These are phyloP conservation scores for Calidris pugnax DNA, from an alignment of 2,113 vertebrate genomes.

Conservation along the genomic window DNA sequence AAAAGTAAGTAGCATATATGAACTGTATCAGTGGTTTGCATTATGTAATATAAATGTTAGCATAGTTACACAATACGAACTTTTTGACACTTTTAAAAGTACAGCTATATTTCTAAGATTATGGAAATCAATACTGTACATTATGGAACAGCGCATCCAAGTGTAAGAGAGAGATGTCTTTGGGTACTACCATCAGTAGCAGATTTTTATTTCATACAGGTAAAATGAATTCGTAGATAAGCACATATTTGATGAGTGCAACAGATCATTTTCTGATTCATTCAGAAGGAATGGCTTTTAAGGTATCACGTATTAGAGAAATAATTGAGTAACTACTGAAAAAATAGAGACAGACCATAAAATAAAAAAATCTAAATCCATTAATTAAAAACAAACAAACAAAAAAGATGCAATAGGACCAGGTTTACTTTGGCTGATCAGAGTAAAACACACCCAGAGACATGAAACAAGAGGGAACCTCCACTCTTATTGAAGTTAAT, in stretches of 20 bases:
- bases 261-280: not conserved
- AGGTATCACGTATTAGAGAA: not conserved
- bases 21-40: not conserved
- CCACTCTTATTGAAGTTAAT: not conserved
- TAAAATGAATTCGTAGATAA: not conserved
- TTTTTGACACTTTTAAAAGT: not conserved
- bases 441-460: not conserved
- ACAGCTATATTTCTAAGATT: not conserved
- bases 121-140: not conserved
- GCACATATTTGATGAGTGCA: not conserved
- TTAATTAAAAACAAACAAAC: not conserved
- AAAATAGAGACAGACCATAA: not conserved
- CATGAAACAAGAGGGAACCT: not conserved
- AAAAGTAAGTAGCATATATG: not conserved
- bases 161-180: not conserved
- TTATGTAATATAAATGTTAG: not conserved
- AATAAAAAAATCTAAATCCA: not conserved
- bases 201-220: not conserved
- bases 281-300: not conserved
- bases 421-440: not conserved
- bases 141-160: not conserved
- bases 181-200: not conserved
- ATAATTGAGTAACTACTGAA: not conserved
- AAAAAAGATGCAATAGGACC: not conserved
- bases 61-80: not conserved